These are phyloP conservation scores for Hestina assimilis DNA, from an alignment of 1,140 invertebrate species.

Conservation along the genomic window DNA sequence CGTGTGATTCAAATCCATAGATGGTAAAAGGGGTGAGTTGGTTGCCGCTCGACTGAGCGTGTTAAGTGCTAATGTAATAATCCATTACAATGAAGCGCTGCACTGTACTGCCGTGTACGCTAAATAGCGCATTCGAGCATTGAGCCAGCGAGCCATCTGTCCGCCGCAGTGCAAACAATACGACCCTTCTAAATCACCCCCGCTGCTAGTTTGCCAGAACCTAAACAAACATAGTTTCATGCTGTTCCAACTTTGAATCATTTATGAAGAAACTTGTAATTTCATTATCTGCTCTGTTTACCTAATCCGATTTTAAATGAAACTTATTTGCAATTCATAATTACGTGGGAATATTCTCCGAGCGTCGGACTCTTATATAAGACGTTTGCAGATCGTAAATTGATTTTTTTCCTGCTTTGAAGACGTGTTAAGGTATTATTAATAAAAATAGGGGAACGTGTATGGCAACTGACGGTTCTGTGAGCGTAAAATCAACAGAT, in stretches of 20 bases:
- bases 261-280: conserved; percentile 42
- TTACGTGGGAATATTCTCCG: conserved; percentile 34
- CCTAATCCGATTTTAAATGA: conserved; percentile 6
- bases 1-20: conserved; percentile 45
- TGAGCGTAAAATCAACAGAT: conserved; percentile 77
- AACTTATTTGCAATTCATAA: neutral
- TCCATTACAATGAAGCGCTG: conserved; percentile 73
- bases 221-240: conserved; percentile 68
- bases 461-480: conserved; percentile 38
- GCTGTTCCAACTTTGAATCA: conserved; percentile 42
- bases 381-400: conserved; percentile 45
- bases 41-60: conserved; percentile 66
- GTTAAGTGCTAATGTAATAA: conserved; percentile 77
- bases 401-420: conserved; percentile 62
- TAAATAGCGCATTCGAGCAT: conserved; percentile 74
- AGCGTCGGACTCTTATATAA: neutral
- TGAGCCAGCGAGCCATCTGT: conserved; percentile 66
- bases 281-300: conserved; percentile 29
- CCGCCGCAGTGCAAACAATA: conserved; percentile 63
- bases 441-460: conserved; percentile 56
- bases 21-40: conserved; percentile 44
- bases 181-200: conserved; percentile 67
- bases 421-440: conserved; percentile 65
- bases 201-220: conserved; percentile 60
- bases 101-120: conserved; percentile 45